A percentile compares a stretch with the other conserved stretches of the same genome.
These are phyloP conservation scores for Mus minutoides DNA, from an alignment of 2,797 vertebrate species.

Conservation along the genomic window DNA sequence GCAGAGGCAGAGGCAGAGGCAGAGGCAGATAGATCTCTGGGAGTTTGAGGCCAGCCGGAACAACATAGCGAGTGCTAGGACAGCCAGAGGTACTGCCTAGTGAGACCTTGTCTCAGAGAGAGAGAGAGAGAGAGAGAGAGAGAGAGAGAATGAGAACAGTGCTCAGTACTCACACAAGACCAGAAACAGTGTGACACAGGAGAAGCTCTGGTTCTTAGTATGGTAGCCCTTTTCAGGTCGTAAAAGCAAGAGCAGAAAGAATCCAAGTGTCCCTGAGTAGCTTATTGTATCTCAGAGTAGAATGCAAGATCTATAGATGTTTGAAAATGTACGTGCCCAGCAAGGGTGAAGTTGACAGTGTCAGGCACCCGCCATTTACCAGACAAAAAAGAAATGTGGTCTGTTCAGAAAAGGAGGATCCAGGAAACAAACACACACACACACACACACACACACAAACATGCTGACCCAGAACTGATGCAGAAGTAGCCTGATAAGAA, in stretches of 20 bases:
- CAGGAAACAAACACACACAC: neutral
- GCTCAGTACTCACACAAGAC: neutral
- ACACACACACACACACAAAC: neutral
- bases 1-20: neutral
- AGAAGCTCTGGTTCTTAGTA: neutral
- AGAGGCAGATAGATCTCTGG: neutral
- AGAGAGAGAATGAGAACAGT: neutral
- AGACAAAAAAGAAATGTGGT: neutral
- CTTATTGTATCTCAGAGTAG: neutral
- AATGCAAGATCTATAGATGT: slow-evolving; percentile 7
- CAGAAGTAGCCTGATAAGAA: neutral
- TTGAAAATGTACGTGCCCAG: neutral
- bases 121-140: neutral
- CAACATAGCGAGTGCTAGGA: neutral
- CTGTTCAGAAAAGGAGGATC: neutral
- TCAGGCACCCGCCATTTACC: neutral
- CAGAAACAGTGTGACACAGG: neutral
- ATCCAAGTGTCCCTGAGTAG: slow-evolving; percentile 13
- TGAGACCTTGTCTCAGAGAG: neutral
- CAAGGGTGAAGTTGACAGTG: slow-evolving; percentile 13
- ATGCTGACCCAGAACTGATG: neutral
- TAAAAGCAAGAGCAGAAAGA: neutral
- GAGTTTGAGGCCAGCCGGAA: neutral
- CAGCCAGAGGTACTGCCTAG: neutral
- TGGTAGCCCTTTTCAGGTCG: neutral